Evolutionary conservation across 2,888 invertebrate species (phyloP).

Genomic region (Schizotus pectinicornis): DNA sequence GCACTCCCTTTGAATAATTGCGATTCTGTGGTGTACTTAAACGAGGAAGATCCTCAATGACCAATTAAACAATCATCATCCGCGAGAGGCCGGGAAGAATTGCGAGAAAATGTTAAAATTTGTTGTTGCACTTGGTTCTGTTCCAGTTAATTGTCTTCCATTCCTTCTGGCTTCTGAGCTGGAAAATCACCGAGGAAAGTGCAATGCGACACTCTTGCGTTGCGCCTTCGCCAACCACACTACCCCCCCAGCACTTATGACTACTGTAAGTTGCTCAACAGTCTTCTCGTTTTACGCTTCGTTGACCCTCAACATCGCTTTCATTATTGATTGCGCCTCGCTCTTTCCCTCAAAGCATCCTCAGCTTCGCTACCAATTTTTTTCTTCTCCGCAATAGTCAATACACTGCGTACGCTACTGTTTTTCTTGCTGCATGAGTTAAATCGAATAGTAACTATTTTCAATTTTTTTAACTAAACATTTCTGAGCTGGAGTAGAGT

Average conservation of each 20-base stretch:
- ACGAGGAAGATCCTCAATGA: background rate
- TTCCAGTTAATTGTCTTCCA: constrained; percentile 47
- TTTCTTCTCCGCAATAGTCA: too few relatives aligned
- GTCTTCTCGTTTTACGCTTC: background rate
- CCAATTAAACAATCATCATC: background rate
- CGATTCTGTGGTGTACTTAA: background rate
- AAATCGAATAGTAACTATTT: too few relatives aligned
- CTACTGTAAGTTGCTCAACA: constrained; percentile 53
- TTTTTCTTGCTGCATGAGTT: too few relatives aligned
- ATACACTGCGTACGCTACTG: too few relatives aligned
- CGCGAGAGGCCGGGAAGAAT: too few relatives aligned
- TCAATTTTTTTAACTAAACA: too few relatives aligned
- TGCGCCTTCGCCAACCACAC: constrained; percentile 44
- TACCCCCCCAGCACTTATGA: constrained; percentile 49
- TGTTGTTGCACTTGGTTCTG: constrained; percentile 18
- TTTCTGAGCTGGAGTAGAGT: too few relatives aligned
- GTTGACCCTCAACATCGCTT: too few relatives aligned
- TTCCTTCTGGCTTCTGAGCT: constrained; percentile 46
- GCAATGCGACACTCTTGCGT: constrained; percentile 51
- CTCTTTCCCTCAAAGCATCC: too few relatives aligned
- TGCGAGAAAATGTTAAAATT: constrained; percentile 12
- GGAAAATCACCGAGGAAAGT: constrained; percentile 45
- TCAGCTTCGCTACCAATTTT: too few relatives aligned
- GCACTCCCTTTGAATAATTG: background rate
- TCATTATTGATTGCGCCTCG: too few relatives aligned